phyloP scores from a whole-genome alignment of 2,888 invertebrate genomes.

The Megamerina dolium region DNA sequence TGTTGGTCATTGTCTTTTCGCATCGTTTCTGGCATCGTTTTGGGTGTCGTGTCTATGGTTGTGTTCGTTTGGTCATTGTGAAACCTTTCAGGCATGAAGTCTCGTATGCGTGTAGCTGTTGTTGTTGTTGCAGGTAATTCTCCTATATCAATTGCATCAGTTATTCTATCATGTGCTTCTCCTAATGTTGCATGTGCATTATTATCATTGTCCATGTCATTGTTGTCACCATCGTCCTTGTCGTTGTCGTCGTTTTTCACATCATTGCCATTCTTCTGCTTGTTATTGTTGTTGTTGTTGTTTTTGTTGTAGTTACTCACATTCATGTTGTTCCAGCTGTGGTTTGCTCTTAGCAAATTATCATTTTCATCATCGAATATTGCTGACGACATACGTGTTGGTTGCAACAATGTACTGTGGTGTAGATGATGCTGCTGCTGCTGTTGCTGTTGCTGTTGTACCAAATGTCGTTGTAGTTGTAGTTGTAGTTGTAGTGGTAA shows the following conservation, averaged over 20 bases:
- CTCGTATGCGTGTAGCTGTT: neutral
- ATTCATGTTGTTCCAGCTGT: neutral
- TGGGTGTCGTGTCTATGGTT: no score
- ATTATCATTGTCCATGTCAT: neutral
- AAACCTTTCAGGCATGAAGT: no score
- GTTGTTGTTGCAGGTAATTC: neutral
- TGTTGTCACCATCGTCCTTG: neutral
- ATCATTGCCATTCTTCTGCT: neutral
- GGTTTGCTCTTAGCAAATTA: neutral
- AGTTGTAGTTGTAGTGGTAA: neutral
- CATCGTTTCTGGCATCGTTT: neutral
- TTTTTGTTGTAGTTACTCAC: neutral
- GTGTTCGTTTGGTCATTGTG: no score
- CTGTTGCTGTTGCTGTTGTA: neutral
- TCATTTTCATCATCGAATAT: neutral
- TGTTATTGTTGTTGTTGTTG: neutral
- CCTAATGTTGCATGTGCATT: no score
- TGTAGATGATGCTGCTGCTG: neutral
- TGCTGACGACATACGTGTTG: neutral
- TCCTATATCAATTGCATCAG: neutral
- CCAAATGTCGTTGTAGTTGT: neutral
- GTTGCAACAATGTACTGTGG: neutral
- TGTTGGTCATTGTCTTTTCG: no score
- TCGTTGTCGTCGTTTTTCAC: neutral
- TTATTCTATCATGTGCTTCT: neutral